Evolutionary conservation across 2,797 vertebrate species (phyloP).

Genomic region (Percopsis omiscomaycus): DNA sequence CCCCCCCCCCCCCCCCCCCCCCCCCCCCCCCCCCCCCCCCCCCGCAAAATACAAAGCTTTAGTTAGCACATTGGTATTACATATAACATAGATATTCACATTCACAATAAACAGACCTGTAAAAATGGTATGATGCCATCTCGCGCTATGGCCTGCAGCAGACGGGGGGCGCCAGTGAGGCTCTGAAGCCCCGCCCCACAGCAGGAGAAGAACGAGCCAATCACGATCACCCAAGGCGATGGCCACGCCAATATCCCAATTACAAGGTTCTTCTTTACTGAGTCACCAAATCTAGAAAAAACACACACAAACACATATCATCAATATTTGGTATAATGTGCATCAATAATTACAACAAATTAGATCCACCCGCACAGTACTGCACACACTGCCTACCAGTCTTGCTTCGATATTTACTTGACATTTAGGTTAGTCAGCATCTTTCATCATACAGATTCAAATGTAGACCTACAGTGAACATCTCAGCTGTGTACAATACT

Average conservation of each 20-base stretch:
- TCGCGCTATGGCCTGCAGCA: conserved; percentile 92
- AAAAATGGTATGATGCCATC: conserved; percentile 91
- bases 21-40: too few species aligned
- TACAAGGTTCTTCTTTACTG: conserved; percentile 86
- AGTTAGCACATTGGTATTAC: too few species aligned
- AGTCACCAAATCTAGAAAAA: conserved; percentile 83
- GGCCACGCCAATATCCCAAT: conserved; percentile 93
- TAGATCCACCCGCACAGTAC: too few species aligned
- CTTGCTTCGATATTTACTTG: too few species aligned
- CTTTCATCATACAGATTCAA: too few species aligned
- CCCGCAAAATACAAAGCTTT: neutral
- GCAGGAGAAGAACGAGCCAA: conserved; percentile 96
- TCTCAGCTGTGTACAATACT: neutral
- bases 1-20: too few species aligned
- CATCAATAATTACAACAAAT: too few species aligned
- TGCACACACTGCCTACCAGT: too few species aligned
- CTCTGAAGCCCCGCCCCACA: conserved; percentile 94
- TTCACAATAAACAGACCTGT: conserved; percentile 71
- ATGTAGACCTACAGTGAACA: neutral
- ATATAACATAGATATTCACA: too few species aligned
- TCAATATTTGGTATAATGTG: neutral
- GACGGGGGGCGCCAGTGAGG: conserved; percentile 90
- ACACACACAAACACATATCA: conserved; percentile 10
- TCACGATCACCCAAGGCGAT: conserved; percentile 94
- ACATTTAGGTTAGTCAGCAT: too few species aligned